phyloP scores from a whole-genome alignment of 2,797 vertebrate species.

The Myiotriccus ornatus region DNA sequence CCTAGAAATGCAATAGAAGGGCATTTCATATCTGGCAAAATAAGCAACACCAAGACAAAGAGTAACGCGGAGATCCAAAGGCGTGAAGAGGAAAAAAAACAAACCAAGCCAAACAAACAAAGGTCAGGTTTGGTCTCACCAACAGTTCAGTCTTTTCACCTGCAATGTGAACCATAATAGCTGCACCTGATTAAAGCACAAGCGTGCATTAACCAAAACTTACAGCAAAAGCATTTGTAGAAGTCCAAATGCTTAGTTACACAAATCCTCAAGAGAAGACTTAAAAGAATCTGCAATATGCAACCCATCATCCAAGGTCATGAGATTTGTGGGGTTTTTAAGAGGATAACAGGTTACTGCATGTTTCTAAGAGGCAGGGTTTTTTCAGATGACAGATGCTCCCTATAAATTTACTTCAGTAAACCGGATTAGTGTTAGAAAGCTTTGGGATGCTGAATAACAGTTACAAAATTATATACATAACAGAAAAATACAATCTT shows the following conservation, averaged over 20 bases:
- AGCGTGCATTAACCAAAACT: not conserved
- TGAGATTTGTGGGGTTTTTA: not conserved
- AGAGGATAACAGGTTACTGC: not conserved
- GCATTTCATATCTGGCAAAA: not conserved
- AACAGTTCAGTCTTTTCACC: not conserved
- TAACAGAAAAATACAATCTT: not conserved
- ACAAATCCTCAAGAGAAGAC: not conserved
- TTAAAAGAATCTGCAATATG: not conserved
- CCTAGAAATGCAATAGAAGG: not conserved
- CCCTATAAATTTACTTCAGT: not conserved
- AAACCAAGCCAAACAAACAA: not conserved
- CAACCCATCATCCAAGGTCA: not conserved
- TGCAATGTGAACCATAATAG: not conserved
- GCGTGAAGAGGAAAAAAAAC: not conserved
- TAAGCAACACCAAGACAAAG: not conserved
- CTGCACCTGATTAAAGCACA: not conserved
- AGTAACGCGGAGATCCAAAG: not conserved
- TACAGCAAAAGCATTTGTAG: not conserved
- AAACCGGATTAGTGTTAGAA: not conserved
- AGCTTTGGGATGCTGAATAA: not conserved
- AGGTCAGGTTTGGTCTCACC: not conserved
- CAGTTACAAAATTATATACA: not conserved
- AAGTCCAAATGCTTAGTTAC: not conserved
- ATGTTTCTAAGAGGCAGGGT: not conserved
- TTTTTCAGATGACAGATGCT: not conserved